These are phyloP conservation scores for Cephus runcator DNA, from an alignment of 2,888 invertebrate species.

Conservation along the genomic window DNA sequence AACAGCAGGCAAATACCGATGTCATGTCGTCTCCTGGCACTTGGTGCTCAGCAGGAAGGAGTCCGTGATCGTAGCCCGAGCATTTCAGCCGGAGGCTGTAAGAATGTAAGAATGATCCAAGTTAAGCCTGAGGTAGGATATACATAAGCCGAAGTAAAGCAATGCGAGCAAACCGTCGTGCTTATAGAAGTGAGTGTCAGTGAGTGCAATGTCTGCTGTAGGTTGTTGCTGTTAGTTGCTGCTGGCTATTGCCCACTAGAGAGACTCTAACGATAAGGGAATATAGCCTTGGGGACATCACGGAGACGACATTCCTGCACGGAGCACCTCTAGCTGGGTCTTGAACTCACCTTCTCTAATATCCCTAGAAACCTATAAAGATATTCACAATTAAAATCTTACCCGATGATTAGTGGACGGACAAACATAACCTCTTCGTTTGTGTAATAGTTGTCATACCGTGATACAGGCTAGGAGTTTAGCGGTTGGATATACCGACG, in stretches of 20 bases:
- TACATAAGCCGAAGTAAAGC: neutral
- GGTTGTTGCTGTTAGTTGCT: neutral
- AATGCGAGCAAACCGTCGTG: neutral
- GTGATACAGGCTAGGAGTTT: neutral
- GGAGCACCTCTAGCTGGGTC: conserved; percentile 13
- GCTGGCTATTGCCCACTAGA: conserved; percentile 9
- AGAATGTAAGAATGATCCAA: neutral
- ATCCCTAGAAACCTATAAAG: neutral
- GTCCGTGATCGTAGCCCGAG: neutral
- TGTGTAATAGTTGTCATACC: neutral
- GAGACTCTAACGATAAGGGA: conserved; percentile 31
- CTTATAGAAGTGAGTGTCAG: neutral
- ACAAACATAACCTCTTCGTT: neutral
- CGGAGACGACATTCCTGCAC: conserved; percentile 38
- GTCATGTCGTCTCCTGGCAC: conserved; percentile 38
- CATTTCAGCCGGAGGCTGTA: neutral
- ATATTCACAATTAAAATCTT: neutral
- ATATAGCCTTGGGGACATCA: conserved; percentile 29
- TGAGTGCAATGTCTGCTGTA: neutral
- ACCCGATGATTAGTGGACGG: neutral
- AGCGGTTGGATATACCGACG: too few species aligned
- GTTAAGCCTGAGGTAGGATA: neutral
- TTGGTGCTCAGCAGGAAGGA: neutral
- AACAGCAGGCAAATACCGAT: conserved; percentile 35
- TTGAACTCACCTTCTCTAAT: neutral